Evolutionary conservation across 1,140 invertebrate species (phyloP), one percentile per base, ranked within the genome.

Genomic region (Arion vulgaris): DNA sequence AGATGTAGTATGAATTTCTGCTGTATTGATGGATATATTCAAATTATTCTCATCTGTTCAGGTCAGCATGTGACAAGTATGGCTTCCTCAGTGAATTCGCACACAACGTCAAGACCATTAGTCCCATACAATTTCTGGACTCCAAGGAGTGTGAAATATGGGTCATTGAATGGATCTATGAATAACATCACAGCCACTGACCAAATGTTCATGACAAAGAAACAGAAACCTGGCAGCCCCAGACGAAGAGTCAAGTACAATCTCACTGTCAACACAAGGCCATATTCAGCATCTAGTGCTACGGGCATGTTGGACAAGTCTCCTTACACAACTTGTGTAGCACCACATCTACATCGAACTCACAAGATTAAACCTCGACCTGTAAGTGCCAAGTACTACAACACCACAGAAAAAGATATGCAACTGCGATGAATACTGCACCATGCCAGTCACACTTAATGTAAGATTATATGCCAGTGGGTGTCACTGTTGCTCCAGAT

Each of bases 251-350:
- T 80, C 51, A 87, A 86, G 69, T 84, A 84, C 5, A 80, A 78
- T 73, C 72, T 90, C 32, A 82, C 87, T 13, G 86, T 90, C 32
- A 89, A 89, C 78, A 86, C 84, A 38, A 85, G 89, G 38, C 89
- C 89, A n/a, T 89, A 87, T 69, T 90, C 89, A 9, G 89, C 89
- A 0, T 88, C 88, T 32, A 86, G 87, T 19, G 87, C 83, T 36
- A 84, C 85, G 17, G 71, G 34, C 19, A 87, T 88, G 77, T 73
- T 89, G 45, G 85, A 89, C 49, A 87, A 87, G 36, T 89, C 88
- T 82, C 89, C 89, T 0, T 90, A 90, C 80, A 85, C 89, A 80
- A 86, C 87, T 38, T 84, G 87, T 34, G 86, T 89, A 41, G 86
- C 86, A 15, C 87, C 87, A 19, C 86, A 85, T 23, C 41, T 81